Base-by-base conservation (phyloP, 1,140 invertebrate species). In the Calosoma granatense region DNA sequence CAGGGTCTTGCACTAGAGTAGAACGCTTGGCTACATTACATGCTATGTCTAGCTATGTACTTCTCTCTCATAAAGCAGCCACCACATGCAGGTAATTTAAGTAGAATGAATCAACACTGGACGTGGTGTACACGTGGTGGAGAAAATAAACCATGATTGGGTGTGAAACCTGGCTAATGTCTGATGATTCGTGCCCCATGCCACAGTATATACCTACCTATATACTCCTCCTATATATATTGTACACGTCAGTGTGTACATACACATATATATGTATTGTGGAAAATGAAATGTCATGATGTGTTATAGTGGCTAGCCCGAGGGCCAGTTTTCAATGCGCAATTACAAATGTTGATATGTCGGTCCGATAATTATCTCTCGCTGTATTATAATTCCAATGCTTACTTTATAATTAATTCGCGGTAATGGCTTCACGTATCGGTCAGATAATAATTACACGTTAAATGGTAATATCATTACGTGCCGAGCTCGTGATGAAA, bases 361-460 rank as follows among this genome's bases (percentile, higher is more conserved):
- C 41, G 41, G 41, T 17, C 6, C 41, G 41, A 47, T 47, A 47
- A 47, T 47, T 47, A 47, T 47, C 41, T 47, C 41, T 47, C 41
- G 41, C 41, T 47, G 41, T 47, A 47, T 47, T 12, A 47, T 47
- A 47, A 47, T 47, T 47, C 41, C 41, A 47, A 47, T 47, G 41
- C 41, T 47, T 47, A 47, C 41, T 47, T 47, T 47, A 47, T 47
- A 47, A 47, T 47, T 47, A 47, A 47, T 47, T 47, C 41, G 41
- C 41, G 41, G 41, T 47, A 47, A 47, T 47, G 41, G 41, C 15
- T 47, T 6, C 41, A 47, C 41, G 41, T 47, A 47, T 47, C 15
- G 41, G 9, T 47, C 41, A 47, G 41, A 47, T 47, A 47, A 47
- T 47, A 47, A 47, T 47, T 36, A 36, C 26, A 36, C 26, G 26